A percentile compares a stretch with the other conserved stretches of the same genome.
Evolutionary conservation across 1,140 invertebrate species (phyloP).

Genomic region (Acromyrmex charruanus): DNA sequence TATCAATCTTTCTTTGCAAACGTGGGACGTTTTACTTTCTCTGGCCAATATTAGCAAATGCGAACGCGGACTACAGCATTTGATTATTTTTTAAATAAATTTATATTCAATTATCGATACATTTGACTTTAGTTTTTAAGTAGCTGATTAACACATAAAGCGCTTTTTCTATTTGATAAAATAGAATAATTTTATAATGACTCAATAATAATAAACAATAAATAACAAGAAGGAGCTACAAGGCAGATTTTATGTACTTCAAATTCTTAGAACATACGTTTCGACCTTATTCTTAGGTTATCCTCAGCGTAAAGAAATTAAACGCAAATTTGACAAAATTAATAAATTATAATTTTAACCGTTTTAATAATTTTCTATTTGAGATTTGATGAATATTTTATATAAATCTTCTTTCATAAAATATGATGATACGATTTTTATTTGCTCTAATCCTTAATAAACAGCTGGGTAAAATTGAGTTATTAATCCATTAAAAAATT

Average conservation of each 20-base stretch:
- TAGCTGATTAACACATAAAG: not conserved
- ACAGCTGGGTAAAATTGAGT: not conserved
- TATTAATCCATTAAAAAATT: not conserved
- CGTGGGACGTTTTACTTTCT: not conserved
- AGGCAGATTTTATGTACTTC: too few relatives aligned
- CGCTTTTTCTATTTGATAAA: not conserved
- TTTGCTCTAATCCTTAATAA: too few relatives aligned
- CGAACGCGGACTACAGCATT: not conserved
- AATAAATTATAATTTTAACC: too few relatives aligned
- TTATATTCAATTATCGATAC: not conserved
- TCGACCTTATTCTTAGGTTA: too few relatives aligned
- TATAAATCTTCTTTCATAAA: not conserved
- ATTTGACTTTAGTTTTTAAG: not conserved
- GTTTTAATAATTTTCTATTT: not conserved
- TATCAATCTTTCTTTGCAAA: constrained; percentile 13
- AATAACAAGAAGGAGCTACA: too few relatives aligned
- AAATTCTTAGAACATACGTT: too few relatives aligned
- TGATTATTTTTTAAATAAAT: not conserved
- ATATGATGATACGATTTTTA: not conserved
- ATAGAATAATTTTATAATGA: too few relatives aligned
- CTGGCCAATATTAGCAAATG: not conserved
- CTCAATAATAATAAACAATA: too few relatives aligned
- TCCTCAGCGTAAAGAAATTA: too few relatives aligned
- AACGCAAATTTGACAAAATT: too few relatives aligned
- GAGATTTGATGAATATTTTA: not conserved